Evolutionary conservation across 2,797 vertebrate species (phyloP), one percentile per base, ranked within the genome.

Genomic region (Phoxinus dragarum): DNA sequence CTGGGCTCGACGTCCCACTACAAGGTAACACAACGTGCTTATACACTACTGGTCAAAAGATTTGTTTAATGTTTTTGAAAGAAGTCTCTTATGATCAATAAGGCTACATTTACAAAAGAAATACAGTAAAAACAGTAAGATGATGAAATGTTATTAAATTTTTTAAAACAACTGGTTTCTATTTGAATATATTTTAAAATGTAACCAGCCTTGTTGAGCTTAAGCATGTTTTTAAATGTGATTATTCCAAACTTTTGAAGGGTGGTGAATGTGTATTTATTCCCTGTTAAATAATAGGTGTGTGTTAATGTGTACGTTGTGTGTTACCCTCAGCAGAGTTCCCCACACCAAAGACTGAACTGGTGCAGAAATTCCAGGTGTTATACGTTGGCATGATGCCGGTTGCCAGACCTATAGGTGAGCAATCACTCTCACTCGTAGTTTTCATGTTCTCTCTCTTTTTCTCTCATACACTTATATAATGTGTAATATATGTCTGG

Each of bases 311-410:
- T 42, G 52, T 14, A 19, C 79, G 42, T 64, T 81, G 61, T 81
- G 79, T 79, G 31, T 82, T 44, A 38, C 34, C 86, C 94, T 92
- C 89, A 96, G 95, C 98, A 97, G 98, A 99, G 95, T 99, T 99
- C 88, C 98, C 98, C 93, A 99, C 98, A 91, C 98, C 98, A 96
- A 99, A 99, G 97, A 99, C 97, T 0, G 98, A 99, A 91, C 94
- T 98, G 94, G 98, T 99, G 23, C 98, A 99, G 96, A 99, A 96
- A 91, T 99, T 99, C 91, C 97, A 97, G 36, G 97, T 99, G 89
- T 95, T 96, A 88, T 99, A 99, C 89, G 86, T 99, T 85, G 98
- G 98, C 89, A 96, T 98, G 97, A 71, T 98, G 23, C 96, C 97
- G 54, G 98, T 98, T 10, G 93, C 93, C 91, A 96, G 94, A 91